Evolutionary conservation across 2,888 invertebrate genomes (phyloP).

Genomic region (Euzophera pinguis): DNA sequence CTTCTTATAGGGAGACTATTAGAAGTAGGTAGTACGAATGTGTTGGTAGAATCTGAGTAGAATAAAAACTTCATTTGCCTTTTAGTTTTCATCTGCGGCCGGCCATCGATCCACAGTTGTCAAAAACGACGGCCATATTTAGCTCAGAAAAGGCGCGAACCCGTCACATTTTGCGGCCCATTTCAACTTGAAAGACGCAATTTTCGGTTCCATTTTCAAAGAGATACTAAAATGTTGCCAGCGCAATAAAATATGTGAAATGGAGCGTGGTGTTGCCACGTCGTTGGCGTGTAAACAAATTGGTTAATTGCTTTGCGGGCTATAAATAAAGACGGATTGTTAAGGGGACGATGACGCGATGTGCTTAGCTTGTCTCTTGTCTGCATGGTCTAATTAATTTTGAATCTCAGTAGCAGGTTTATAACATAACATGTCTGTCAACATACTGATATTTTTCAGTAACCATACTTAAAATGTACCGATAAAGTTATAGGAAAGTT

Average conservation of each 20-base stretch:
- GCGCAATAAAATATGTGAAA: conserved; percentile 58
- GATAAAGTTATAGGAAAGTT: too few species aligned
- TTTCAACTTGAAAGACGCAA: conserved; percentile 57
- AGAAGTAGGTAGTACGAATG: too few species aligned
- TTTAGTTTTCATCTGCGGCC: neutral
- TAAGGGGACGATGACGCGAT: conserved; percentile 8
- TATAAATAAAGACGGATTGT: conserved; percentile 12
- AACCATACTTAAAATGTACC: too few species aligned
- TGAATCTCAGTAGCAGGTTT: neutral
- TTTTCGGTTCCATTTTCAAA: conserved; percentile 70
- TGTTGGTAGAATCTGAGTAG: too few species aligned
- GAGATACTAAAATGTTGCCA: conserved; percentile 70
- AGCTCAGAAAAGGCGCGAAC: conserved; percentile 55
- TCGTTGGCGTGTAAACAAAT: conserved; percentile 58
- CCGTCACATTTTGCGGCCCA: conserved; percentile 56
- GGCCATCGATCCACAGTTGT: conserved; percentile 11
- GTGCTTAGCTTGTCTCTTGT: conserved; percentile 1
- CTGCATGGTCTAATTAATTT: conserved; percentile 2
- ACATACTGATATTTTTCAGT: too few species aligned
- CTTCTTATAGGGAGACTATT: too few species aligned
- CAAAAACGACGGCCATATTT: conserved; percentile 46
- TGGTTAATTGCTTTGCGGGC: conserved; percentile 59
- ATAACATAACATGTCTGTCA: too few species aligned
- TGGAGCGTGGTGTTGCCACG: conserved; percentile 57
- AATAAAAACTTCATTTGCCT: neutral